phyloP scores from a whole-genome alignment of 2,797 vertebrate genomes.

The Amblyraja radiata region DNA sequence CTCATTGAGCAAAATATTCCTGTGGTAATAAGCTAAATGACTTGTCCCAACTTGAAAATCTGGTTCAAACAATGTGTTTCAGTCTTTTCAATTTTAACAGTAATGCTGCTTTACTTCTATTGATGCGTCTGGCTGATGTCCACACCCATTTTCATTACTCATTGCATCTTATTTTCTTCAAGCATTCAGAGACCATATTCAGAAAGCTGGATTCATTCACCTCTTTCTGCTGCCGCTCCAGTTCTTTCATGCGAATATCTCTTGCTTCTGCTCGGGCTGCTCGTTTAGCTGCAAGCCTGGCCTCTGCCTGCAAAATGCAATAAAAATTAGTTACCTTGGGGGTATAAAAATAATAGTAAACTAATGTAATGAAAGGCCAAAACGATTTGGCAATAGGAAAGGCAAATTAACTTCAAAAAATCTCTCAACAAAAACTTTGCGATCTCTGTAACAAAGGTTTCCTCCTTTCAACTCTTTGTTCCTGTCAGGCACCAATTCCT shows the following conservation, averaged over 20 bases:
- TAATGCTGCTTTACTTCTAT: background rate
- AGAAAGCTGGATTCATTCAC: conserved; percentile 52
- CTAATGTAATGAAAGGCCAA: too few relatives aligned
- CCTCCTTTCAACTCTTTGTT: too few relatives aligned
- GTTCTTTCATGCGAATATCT: conserved; percentile 93
- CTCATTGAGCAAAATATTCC: background rate
- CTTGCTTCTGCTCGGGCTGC: conserved; percentile 93
- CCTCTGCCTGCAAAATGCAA: conserved; percentile 76
- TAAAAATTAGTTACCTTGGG: conserved; percentile 38
- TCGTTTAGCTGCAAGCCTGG: conserved; percentile 87
- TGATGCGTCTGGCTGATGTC: background rate
- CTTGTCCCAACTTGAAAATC: background rate
- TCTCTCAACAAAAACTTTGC: too few relatives aligned
- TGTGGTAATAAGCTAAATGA: background rate
- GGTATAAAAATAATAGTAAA: background rate
- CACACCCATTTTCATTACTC: background rate
- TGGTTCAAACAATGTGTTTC: background rate
- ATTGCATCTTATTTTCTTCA: background rate
- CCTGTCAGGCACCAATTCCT: too few relatives aligned
- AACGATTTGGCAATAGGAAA: too few relatives aligned
- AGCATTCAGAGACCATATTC: background rate
- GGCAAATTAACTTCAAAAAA: too few relatives aligned
- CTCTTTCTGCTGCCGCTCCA: conserved; percentile 95
- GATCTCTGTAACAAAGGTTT: too few relatives aligned
- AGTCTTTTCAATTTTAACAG: background rate